Evolutionary conservation across 2,113 vertebrate species (phyloP), one percentile per base, ranked within the genome.

Genomic region (Nymphicus hollandicus): DNA sequence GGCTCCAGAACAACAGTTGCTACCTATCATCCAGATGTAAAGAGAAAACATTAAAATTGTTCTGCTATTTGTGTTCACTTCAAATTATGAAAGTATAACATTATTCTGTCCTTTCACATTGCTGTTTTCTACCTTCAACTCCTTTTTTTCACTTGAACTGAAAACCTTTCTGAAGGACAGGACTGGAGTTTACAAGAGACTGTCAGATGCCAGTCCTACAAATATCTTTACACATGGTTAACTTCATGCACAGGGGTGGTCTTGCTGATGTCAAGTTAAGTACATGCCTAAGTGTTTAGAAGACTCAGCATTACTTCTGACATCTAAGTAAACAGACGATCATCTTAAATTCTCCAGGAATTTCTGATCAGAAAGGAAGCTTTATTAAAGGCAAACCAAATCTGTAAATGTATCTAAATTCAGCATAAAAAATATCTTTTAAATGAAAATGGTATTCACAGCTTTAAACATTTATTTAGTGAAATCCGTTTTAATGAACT

Each of bases 201-300:
- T 70, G 12, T n/a, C 80, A 83, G 50, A 46, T 95, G 64, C 29
- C 43, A 78, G 50, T 86, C 43, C 69, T 52, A 84, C 76, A 74
- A 92, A 64, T 43, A 63, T 78, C 50, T 71, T 93, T 86, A 77
- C 39, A 68, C 33, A 55, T 71, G 50, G 33, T 86, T 86, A 88
- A 64, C 46, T 88, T 88, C 77, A 84, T 47, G 27, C 65, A 60
- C 91, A 55, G n/a, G 60, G 77, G 72, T 91, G 88, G 83, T 95
- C 94, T 80, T 91, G 55, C 47, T 88, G 68, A 86, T 95, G 77
- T 95, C 89, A 91, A 93, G 23, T 91, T 93, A 95, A 93, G 69
- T 50, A 93, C 60, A 78, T 74, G 77, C 20, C 55, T 74, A 83
- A 95, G 72, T 87, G 80, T 89, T 95, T 89, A 95, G 77, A 92